Evolutionary conservation across 2,888 invertebrate genomes (phyloP).

Genomic region (Drepana falcataria): DNA sequence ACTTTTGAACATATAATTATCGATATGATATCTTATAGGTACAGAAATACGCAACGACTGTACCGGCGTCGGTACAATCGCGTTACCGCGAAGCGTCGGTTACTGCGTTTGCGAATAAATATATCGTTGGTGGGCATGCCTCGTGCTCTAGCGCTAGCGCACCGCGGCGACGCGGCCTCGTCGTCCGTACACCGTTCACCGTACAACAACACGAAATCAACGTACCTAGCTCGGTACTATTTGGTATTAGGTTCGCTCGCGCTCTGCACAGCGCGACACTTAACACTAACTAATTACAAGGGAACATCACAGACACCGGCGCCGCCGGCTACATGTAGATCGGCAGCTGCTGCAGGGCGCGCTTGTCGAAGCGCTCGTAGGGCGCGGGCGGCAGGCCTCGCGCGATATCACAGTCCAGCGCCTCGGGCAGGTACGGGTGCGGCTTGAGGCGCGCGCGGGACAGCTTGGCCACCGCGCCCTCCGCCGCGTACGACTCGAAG

Average conservation of each 20-base stretch:
- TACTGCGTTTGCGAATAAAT: constrained; percentile 71
- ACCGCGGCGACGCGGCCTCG: constrained; percentile 9
- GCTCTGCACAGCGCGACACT: constrained; percentile 35
- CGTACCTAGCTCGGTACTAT: constrained; percentile 70
- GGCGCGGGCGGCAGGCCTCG: constrained; percentile 60
- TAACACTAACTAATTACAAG: constrained; percentile 65
- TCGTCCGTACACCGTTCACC: too few species aligned
- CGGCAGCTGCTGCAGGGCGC: constrained; percentile 73
- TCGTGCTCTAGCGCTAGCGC: constrained; percentile 19
- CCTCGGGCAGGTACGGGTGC: constrained; percentile 50
- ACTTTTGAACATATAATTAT: constrained; percentile 77
- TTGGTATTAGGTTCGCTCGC: constrained; percentile 63
- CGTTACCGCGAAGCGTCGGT: constrained; percentile 67
- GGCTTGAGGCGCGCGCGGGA: constrained; percentile 47
- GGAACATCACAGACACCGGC: constrained; percentile 66
- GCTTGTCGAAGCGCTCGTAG: constrained; percentile 73
- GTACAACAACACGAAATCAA: constrained; percentile 65
- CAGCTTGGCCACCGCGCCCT: constrained; percentile 38
- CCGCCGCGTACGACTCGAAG: constrained; percentile 42
- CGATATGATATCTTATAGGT: constrained; percentile 71
- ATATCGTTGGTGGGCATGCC: constrained; percentile 60
- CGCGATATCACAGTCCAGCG: constrained; percentile 68
- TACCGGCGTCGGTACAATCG: constrained; percentile 69
- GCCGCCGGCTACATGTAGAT: constrained; percentile 70
- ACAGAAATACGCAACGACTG: constrained; percentile 71